These are phyloP conservation scores for Xiphorhynchus erythropygius DNA, from an alignment of 2,797 vertebrate genomes.

Conservation along the genomic window DNA sequence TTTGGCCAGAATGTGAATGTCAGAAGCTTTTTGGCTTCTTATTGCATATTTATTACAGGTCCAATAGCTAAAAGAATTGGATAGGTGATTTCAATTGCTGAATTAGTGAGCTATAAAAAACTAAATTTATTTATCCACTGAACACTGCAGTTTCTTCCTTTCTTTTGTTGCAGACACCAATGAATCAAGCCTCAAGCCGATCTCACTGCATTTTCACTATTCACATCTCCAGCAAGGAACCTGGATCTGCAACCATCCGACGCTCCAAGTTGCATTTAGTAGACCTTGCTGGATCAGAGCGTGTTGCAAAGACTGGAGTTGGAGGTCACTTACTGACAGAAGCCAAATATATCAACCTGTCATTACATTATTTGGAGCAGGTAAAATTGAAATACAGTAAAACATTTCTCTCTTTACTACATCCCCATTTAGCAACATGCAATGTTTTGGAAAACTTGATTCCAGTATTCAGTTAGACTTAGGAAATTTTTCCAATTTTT, in stretches of 20 bases:
- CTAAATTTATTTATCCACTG: neutral
- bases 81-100: neutral
- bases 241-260: conserved; percentile 84
- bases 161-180: conserved; percentile 85
- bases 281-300: conserved; percentile 94
- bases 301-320: conserved; percentile 90
- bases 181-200: conserved; percentile 95
- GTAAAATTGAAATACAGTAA: conserved; percentile 64
- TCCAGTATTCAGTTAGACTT: neutral
- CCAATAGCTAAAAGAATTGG: neutral
- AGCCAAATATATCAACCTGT: conserved; percentile 97
- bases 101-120: neutral
- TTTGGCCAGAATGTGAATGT: neutral
- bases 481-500: neutral
- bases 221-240: conserved; percentile 90
- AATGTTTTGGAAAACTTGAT: neutral
- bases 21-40: neutral
- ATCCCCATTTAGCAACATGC: neutral
- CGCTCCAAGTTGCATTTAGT: conserved; percentile 94
- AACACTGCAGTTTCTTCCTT: neutral
- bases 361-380: conserved; percentile 95
- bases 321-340: conserved; percentile 90
- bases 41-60: neutral
- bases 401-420: neutral
- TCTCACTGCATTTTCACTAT: conserved; percentile 98